Conservation (phyloP, 2,888 invertebrate genomes). For the Thera obeliscata region DNA sequence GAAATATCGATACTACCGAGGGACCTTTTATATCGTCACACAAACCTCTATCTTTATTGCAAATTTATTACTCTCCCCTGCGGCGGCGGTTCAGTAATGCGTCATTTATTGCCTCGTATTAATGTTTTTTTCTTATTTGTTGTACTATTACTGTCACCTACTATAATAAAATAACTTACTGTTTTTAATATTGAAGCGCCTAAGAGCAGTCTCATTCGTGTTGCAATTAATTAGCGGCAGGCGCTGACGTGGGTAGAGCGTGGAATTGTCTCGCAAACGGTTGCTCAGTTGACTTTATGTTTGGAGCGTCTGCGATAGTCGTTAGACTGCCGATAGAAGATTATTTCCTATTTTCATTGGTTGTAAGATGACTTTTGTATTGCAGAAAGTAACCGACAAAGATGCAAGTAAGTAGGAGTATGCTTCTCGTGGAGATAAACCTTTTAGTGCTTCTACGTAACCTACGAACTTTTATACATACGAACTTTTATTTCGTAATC, state of each 20-base stretch:
- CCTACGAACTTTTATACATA: too few relatives aligned
- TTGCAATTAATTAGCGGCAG: slow-evolving; percentile 58
- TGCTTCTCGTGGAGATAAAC: too few relatives aligned
- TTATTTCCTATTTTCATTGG: background rate
- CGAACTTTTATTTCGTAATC: too few relatives aligned
- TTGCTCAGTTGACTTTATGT: slow-evolving; percentile 31
- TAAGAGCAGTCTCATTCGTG: slow-evolving; percentile 16
- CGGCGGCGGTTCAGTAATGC: slow-evolving; percentile 58
- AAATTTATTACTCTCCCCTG: slow-evolving; percentile 65
- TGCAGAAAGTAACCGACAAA: too few relatives aligned
- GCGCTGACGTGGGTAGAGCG: slow-evolving; percentile 49
- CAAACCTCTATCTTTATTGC: slow-evolving; percentile 65
- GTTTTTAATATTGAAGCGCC: slow-evolving; percentile 41
- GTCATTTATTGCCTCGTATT: slow-evolving; percentile 68
- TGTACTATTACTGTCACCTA: background rate
- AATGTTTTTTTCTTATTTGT: slow-evolving; percentile 59
- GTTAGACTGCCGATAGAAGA: background rate
- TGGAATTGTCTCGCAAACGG: slow-evolving; percentile 51
- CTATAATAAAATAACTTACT: background rate
- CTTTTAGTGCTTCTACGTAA: too few relatives aligned
- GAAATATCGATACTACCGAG: slow-evolving; percentile 51
- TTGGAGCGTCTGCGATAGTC: background rate
- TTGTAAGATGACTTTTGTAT: too few relatives aligned
- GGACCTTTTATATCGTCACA: slow-evolving; percentile 59
- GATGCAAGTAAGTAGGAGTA: too few relatives aligned